Base-by-base conservation (phyloP, 2,113 vertebrate species). In the Gnathonemus echidnorhynchus region DNA sequence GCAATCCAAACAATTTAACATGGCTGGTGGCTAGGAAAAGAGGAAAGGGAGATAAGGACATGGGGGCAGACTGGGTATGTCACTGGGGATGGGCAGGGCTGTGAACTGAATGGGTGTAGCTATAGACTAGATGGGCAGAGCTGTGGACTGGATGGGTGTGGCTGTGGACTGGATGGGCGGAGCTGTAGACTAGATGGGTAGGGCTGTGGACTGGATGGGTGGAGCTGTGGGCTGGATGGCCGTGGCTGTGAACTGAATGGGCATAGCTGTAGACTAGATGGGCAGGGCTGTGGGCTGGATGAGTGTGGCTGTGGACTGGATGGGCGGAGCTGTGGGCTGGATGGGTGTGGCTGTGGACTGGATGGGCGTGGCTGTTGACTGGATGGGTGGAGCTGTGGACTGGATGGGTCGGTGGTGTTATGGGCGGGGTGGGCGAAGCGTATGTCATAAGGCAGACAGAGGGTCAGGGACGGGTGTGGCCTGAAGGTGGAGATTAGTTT, bases 1-100 rank as follows among this genome's bases (percentile, higher is more conserved):
- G 89, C 5, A 90, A 95, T 96, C 95, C 94, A 95, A 95, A 95
- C 94, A 95, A 95, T 94, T 94, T 92, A 93, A 93, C 94, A 94
- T 93, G 94, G 95, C 95, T 92, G 94, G 89, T 89, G 58, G 31
- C 31, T 87, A 39, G 46, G 56, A 85, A 87, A 66, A 42, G 15
- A 77, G 74, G 31, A 77, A 42, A 66, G 2, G 9, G 48, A 35
- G 80, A 62, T 42, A 89, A 85, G 77, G 53, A 42, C n/a, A 31
- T 52, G 85, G 46, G 3, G 48, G 46, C n/a, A 66, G 85, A n/a
- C 9, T 48, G 85, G 85, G 6, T 84, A 84, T 84, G 80, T 46
- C 62, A 70, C 4, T 31, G n/a, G 62, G 62, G 39, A 19, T 17
- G 52, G 52, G 17, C 17, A 0, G 3, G 0, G 52, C 3, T 53